phyloP scores from a whole-genome alignment of 2,797 vertebrate species.

The Distichodus sexfasciatus region DNA sequence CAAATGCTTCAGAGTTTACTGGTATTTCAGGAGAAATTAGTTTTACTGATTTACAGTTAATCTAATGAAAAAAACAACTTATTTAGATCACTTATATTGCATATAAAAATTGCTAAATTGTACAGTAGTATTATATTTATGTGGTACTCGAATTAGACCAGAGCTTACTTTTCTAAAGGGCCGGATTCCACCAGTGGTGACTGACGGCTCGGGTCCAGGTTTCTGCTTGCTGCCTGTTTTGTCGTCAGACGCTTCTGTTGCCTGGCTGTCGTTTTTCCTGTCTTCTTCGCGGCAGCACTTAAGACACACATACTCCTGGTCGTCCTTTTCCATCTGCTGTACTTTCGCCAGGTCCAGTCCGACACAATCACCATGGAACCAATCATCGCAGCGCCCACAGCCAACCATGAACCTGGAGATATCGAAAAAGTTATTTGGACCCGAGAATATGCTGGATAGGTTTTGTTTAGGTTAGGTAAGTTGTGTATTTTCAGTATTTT shows the following conservation, averaged over 20 bases:
- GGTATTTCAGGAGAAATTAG: too few species aligned
- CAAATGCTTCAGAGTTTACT: too few species aligned
- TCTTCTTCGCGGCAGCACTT: constrained; percentile 94
- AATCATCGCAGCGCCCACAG: constrained; percentile 96
- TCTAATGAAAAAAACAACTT: too few species aligned
- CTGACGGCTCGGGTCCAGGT: constrained; percentile 68
- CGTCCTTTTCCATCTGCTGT: constrained; percentile 94
- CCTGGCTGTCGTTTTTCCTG: constrained; percentile 67
- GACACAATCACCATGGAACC: constrained; percentile 98
- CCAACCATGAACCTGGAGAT: constrained; percentile 94
- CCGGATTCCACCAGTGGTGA: constrained; percentile 75
- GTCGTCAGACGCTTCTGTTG: constrained; percentile 69
- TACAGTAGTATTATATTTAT: background rate
- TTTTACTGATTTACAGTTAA: too few species aligned
- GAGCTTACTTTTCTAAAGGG: constrained; percentile 83
- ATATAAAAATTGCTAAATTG: background rate
- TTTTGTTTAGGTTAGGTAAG: too few species aligned
- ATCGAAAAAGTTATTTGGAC: background rate
- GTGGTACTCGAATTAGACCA: background rate
- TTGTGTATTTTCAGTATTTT: too few species aligned
- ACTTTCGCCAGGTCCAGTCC: constrained; percentile 93
- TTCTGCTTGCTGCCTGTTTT: constrained; percentile 73
- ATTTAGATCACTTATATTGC: background rate
- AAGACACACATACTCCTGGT: constrained; percentile 95
- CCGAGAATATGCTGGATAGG: too few species aligned